A percentile compares a stretch with the other conserved stretches of the same genome.
These are phyloP conservation scores for Drosophila obscura DNA, from an alignment of 1,140 invertebrate species.

Conservation along the genomic window DNA sequence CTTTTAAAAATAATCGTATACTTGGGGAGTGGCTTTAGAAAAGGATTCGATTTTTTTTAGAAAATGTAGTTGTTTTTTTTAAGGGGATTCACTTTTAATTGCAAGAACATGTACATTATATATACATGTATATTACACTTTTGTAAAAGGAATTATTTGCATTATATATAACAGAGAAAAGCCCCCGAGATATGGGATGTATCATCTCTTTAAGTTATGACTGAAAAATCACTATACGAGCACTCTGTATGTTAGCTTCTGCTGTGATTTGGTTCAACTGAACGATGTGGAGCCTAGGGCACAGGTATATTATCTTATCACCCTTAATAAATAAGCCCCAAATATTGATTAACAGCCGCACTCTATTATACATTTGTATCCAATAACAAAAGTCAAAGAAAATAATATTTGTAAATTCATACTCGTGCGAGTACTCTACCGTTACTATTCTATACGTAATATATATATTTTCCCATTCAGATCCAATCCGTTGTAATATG, in stretches of 20 bases:
- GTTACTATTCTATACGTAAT: not conserved
- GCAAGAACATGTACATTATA: not conserved
- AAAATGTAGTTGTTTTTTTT: no score
- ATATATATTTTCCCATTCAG: not conserved
- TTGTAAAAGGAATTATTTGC: not conserved
- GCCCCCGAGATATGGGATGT: no score
- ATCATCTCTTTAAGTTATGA: no score
- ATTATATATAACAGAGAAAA: not conserved
- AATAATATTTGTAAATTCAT: not conserved
- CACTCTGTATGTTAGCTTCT: not conserved
- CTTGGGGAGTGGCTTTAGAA: no score
- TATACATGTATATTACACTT: not conserved
- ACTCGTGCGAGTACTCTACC: no score
- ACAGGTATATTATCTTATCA: not conserved
- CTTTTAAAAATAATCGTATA: no score
- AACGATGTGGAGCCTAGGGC: not conserved
- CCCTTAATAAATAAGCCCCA: not conserved
- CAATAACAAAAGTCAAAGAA: slow-evolving; percentile 10
- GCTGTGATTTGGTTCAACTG: not conserved
- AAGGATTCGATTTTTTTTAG: no score
- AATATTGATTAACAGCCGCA: slow-evolving; percentile 12
- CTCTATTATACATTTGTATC: not conserved
- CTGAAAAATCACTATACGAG: no score
- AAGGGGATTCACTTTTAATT: not conserved
- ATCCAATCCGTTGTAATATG: slow-evolving; percentile 5